Percentiles rank a stretch among this genome's conserved stretches.
Conservation (phyloP, 2,888 invertebrate species). For the Leptopterna dolabrata region DNA sequence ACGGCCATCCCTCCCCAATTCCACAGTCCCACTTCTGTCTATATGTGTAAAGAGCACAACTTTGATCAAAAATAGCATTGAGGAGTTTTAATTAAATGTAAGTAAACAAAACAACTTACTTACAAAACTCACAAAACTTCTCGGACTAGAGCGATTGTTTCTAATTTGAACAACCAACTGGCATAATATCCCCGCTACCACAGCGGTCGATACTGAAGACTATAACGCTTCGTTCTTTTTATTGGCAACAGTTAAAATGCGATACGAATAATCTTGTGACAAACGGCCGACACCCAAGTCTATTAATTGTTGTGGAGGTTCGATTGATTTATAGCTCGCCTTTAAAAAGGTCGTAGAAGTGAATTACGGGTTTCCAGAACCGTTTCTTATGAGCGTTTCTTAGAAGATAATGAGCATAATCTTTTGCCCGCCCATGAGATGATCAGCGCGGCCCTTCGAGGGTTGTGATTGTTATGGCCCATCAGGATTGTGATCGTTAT, state of each 20-base stretch:
- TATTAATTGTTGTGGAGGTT: neutral
- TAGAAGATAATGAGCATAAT: neutral
- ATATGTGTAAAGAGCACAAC: too few species aligned
- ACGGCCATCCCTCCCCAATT: too few species aligned
- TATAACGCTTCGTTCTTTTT: neutral
- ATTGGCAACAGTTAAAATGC: neutral
- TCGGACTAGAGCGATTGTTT: too few species aligned
- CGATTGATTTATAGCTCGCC: neutral
- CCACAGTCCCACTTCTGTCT: too few species aligned
- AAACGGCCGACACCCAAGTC: neutral
- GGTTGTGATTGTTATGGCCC: neutral
- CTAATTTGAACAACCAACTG: too few species aligned
- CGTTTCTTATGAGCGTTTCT: neutral
- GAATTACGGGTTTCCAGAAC: neutral
- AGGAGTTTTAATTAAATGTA: too few species aligned
- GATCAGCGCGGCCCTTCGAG: neutral
- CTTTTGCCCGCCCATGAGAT: neutral
- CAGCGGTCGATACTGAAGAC: too few species aligned
- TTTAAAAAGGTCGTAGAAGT: neutral
- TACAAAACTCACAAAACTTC: too few species aligned
- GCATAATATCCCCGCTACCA: too few species aligned
- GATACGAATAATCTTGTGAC: neutral
- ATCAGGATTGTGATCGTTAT: neutral
- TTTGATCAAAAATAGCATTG: too few species aligned
- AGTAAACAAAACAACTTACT: too few species aligned